Base-by-base conservation (phyloP, 2,797 vertebrate genomes). In the Acrossocheilus fasciatus region DNA sequence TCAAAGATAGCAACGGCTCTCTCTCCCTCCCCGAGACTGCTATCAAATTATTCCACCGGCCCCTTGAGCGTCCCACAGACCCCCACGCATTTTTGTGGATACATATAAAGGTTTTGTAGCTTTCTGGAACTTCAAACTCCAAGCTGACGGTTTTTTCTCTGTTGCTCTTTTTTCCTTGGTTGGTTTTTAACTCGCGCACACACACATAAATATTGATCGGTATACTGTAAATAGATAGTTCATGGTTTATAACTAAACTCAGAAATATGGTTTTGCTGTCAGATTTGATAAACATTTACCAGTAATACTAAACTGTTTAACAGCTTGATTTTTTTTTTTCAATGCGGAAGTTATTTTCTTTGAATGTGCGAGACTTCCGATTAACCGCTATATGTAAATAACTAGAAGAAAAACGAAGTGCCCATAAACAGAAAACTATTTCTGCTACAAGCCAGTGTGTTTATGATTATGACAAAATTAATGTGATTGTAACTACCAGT, bases 11-110 rank as follows among this genome's bases (percentile, higher is more conserved):
- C 66, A 45, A 10, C 2, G 20, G 64, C 50, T 69, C 83, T 84
- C 43, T 3, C 34, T 84, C 45, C 57, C 59, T 68, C 73, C 9
- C 36, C 0, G 4, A 79, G 50, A 59, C 75, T 59, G 47, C 45
- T 85, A 59, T 85, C 76, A 73, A n/a, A 85, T 80, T 80, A 79
- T 80, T 73, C 66, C 84, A 80, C 64, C 2, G 14, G 7, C 66
- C 76, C 50, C 84, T 80, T 70, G 30, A 85, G 76, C 52, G 6
- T 57, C 30, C 64, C 34, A 43, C 34, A 52, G 74, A 52, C 82
- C 59, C 59, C 83, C 36, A 72, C 76, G 6, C 20, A 80, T 73
- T 68, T 79, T 78, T 79, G 36, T 72, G 76, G 34, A 62, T 62
- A 75, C 7, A 10, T 36, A 73, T 74, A 41, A 69, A 77, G 34